phyloP scores from a whole-genome alignment of 1,140 invertebrate genomes.

The Epicauta chinensis region DNA sequence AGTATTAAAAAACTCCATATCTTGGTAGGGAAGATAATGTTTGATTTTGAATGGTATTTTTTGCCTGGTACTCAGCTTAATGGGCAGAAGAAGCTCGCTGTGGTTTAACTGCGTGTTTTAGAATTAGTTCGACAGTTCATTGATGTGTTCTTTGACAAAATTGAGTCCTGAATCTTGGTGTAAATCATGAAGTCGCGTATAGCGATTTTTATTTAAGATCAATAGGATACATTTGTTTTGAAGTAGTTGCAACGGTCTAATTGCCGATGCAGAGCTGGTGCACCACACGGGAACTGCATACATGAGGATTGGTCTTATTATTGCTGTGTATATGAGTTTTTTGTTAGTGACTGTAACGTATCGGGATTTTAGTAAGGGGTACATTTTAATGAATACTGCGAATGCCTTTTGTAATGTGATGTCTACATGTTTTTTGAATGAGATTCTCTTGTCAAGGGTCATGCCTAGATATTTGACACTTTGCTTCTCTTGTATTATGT shows the following conservation, averaged over 20 bases:
- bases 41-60: too few relatives aligned
- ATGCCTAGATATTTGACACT: conserved; percentile 12
- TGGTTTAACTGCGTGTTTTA: too few relatives aligned
- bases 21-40: too few relatives aligned
- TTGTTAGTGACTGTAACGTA: background rate
- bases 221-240: background rate
- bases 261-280: background rate
- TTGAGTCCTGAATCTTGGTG: background rate
- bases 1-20: too few relatives aligned
- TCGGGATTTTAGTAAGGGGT: background rate
- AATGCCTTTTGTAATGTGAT: conserved; percentile 1
- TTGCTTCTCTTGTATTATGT: background rate
- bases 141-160: too few relatives aligned
- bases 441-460: background rate
- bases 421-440: conserved; percentile 4
- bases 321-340: background rate
- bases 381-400: background rate
- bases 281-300: background rate
- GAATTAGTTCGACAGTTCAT: too few relatives aligned
- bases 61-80: too few relatives aligned
- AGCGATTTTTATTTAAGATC: background rate
- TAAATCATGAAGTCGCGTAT: background rate
- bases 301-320: background rate
- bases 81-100: too few relatives aligned
- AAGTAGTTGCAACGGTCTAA: background rate